Conservation (phyloP, 2,113 vertebrate genomes). For the Struthidea cinerea region DNA sequence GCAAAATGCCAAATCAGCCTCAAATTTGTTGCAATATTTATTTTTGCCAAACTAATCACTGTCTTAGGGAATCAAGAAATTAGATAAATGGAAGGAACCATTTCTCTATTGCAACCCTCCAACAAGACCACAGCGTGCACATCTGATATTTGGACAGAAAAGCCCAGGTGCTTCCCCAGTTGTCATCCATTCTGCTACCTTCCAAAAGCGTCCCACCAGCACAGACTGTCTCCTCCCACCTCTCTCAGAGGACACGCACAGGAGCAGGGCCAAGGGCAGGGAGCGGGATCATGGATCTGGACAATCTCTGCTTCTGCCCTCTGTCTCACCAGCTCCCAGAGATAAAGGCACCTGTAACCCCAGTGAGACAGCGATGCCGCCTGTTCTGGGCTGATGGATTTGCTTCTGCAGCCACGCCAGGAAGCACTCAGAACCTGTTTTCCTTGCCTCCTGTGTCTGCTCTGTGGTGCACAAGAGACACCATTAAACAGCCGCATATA, state of each 20-base stretch:
- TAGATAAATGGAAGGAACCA: not conserved
- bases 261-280: not conserved
- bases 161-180: not conserved
- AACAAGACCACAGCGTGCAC: not conserved
- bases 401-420: not conserved
- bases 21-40: not conserved
- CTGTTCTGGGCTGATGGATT: not conserved
- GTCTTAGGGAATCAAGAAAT: not conserved
- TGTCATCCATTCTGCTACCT: not conserved
- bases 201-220: fast-evolving
- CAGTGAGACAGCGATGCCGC: not conserved
- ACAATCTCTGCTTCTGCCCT: not conserved
- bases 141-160: not conserved
- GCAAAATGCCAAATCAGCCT: not conserved
- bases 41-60: not conserved
- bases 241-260: not conserved
- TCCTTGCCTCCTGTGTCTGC: not conserved
- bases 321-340: not conserved
- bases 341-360: not conserved
- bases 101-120: not conserved
- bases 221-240: not conserved
- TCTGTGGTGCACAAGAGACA: conserved; percentile 7
- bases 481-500: conserved; percentile 23
- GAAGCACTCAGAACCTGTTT: not conserved
- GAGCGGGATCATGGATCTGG: fast-evolving